Base-by-base conservation (phyloP, 2,888 invertebrate genomes). In the Andrena haemorrhoa region DNA sequence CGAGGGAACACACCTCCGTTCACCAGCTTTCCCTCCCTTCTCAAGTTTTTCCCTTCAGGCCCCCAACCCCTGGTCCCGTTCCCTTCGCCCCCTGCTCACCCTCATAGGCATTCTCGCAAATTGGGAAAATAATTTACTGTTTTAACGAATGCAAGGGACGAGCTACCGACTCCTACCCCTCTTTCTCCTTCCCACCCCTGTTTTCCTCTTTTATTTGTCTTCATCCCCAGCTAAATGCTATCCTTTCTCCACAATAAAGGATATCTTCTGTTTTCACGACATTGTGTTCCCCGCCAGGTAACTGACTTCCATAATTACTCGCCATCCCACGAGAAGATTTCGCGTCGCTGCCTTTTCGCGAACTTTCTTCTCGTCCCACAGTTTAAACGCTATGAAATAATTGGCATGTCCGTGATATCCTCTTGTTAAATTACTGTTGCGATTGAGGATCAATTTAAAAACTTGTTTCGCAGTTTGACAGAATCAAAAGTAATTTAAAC, bases 41-140 rank as follows among this genome's bases (percentile, higher is more conserved):
- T 33, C 68, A 80, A 71, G 63, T 83, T 85, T 76, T 53, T 79
- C 69, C 73, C 71, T 74, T 61, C 69, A n/a, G 64, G n/a, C 23
- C 64, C 49, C 51, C 12, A 41, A 12, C 41, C 41, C 33, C 47
- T 47, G 41, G 47, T 47, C 16, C 56, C 65, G 51, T 58, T 51
- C 49, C 64, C 51, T 23, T 35, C 51, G 12, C 51, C 20, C 63
- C 49, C n/a, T n/a, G 61, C 60, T 51, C 20, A n/a, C 29, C 82
- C 83, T 79, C 87, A 80, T 84, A 81, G 78, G 82, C 86, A 83
- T 84, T 65, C 85, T 86, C 88, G 86, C 89, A 91, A 91, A 91
- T 91, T 90, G 89, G 88, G 88, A 91, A 90, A 91, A 91, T 91
- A 91, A 91, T 90, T 90, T 86, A 88, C 85, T 84, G 86, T 85